These are phyloP conservation scores for Machaerirhynchus nigripectus DNA, from an alignment of 2,113 vertebrate species.

Conservation along the genomic window DNA sequence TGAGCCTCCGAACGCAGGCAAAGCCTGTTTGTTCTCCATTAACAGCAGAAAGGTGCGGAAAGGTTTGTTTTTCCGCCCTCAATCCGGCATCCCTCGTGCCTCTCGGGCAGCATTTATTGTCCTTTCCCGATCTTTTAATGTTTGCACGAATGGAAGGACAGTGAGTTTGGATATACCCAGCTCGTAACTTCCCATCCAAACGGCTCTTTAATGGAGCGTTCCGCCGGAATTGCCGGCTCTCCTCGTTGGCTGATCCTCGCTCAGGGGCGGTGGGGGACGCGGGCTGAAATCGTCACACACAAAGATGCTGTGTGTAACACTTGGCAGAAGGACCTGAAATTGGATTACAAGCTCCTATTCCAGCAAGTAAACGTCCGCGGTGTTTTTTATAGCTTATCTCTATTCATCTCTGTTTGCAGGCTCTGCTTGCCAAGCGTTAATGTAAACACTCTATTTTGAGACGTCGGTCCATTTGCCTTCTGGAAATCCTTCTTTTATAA, in stretches of 20 bases:
- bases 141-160: background rate
- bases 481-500: conserved; percentile 74
- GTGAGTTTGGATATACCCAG: background rate
- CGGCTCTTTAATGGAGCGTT: background rate
- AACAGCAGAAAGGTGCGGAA: background rate
- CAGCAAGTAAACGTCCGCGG: conserved; percentile 67
- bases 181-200: background rate
- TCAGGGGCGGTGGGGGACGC: background rate
- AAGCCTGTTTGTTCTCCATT: background rate
- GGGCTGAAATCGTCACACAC: background rate
- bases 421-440: conserved; percentile 76
- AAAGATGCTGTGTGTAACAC: conserved; percentile 57
- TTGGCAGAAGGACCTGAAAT: conserved; percentile 58
- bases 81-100: background rate
- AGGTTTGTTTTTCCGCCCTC: background rate
- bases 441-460: conserved; percentile 77
- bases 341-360: conserved; percentile 56
- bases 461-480: conserved; percentile 70
- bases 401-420: conserved; percentile 75
- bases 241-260: background rate
- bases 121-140: background rate
- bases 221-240: background rate
- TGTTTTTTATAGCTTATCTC: conserved; percentile 77
- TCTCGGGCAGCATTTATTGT: background rate
- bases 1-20: background rate